Base-by-base conservation (phyloP, 2,888 invertebrate genomes). In the Leucoptera coffeella region DNA sequence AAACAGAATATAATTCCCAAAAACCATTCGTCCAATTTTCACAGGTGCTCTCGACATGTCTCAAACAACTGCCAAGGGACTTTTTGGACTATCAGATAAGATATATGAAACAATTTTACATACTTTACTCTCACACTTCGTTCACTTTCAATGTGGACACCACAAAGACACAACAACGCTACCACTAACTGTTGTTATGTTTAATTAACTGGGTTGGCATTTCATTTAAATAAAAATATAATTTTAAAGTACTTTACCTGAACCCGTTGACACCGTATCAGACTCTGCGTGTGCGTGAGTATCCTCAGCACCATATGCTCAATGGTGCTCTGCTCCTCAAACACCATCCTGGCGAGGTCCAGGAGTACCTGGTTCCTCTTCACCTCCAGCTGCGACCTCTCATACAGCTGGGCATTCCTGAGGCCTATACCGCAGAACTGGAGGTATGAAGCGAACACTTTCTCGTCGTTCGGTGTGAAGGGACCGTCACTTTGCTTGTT, bases 371-470 rank as follows among this genome's bases (percentile, higher is more conserved):
- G 93, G 64, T 95, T 95, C 42, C 94, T 75, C 62, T 91, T 93
- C 40, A 93, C 91, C 73, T 95, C 95, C 50, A 93, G 67, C 58
- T 93, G 92, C 34, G 93, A 93, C 55, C 90, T 82, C 64, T 95
- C 93, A 56, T 93, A 95, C 20, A 95, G 77, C 56, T 93, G 93
- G n/a, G 95, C 94, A 58, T 95, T 95, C 33, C 91, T 80, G 28
- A 95, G 74, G 3, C 94, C 94, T 40, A 95, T 95, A 33, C 94
- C 94, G 64, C 95, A 95, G 65, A 95, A 95, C 59, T 93, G 93
- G 34, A 95, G 78, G 73, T 95, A 95, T 44, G 90, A 84, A 30
- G 85, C 74, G 65, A 95, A 95, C 29, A 94, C 82, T 55, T 88
- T 76, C 71, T 95, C 94, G 65, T 96, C 96, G 50, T 81, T 80